Evolutionary conservation across 1,140 invertebrate genomes (phyloP), one percentile per base, ranked within the genome.

Genomic region (Adelges cooleyi): DNA sequence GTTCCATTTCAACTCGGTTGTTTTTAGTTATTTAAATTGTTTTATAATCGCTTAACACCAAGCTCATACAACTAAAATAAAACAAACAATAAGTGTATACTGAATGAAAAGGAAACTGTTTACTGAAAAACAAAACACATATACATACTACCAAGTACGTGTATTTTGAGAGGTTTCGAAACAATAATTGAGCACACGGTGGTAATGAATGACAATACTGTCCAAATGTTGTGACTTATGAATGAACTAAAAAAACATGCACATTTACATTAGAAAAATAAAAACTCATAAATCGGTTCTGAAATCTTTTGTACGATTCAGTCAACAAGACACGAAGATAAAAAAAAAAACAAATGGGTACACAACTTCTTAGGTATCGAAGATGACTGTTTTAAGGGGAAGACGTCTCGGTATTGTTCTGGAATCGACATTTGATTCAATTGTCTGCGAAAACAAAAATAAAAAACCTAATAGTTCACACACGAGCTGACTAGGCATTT

Each of bases 361-460:
- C 33, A 54, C 33, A 54, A 38, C 29, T 9, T 25, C 23, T 3
- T 11, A 25, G 52, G 36, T 3, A 23, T 38, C 3, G 22, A 38
- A 54, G 52, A 53, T 53, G 51, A 53, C 33, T 53, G 20, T 36
- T 53, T 53, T 53, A 36, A 56, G 15, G n/a, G 3, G 36, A 56
- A 56, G 53, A 42, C 36, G 22, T 17, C 15, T 6, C n/a, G 2
- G 20, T 44, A 25, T 25, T 42, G 23, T 56, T 44, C 22, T 27
- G 17, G 6, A 10, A 23, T 48, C 4, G 5, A 48, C 44, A 20
- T 10, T 11, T 17, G n/a, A 25, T 8, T 42, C 53, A 17, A 56
- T 56, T 56, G 53, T 56, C 27, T 44, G n/a, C 0, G 18, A 22
- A 42, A 4, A 42, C 9, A 42, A 3, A 36, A 11, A 27, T 25